These are phyloP conservation scores for Troilus luridus DNA, from an alignment of 2,888 invertebrate species.

Conservation along the genomic window DNA sequence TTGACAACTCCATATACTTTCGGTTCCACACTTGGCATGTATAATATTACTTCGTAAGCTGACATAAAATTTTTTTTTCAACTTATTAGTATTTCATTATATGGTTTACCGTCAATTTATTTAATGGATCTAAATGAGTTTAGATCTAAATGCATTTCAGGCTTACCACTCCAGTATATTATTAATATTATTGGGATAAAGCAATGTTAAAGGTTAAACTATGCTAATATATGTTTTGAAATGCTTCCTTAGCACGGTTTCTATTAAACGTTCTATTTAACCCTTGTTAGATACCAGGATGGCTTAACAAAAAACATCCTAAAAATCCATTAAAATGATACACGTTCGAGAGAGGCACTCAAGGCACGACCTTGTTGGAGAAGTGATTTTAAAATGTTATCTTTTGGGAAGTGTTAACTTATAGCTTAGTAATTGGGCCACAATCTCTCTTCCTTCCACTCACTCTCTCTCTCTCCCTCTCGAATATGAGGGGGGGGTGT, in stretches of 20 bases:
- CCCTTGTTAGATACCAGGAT: background rate
- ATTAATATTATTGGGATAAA: background rate
- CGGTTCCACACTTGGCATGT: no score
- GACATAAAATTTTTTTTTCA: no score
- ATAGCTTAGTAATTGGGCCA: background rate
- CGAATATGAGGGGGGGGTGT: no score
- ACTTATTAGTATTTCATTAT: background rate
- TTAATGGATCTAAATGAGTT: background rate
- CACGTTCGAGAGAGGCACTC: background rate
- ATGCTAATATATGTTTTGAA: background rate
- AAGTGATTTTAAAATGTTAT: background rate
- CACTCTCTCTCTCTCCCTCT: no score
- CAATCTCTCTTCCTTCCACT: background rate
- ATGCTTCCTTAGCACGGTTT: background rate
- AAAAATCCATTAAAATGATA: slow-evolving; percentile 9
- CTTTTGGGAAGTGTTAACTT: background rate
- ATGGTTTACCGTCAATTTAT: background rate
- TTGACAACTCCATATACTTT: no score
- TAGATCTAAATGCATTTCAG: background rate
- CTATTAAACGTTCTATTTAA: background rate
- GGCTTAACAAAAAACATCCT: background rate
- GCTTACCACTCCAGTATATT: background rate
- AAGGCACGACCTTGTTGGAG: background rate
- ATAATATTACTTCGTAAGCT: no score
- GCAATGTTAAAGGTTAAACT: background rate